Evolutionary conservation across 2,888 invertebrate genomes (phyloP).

Genomic region (Barypeithes pellucidus): DNA sequence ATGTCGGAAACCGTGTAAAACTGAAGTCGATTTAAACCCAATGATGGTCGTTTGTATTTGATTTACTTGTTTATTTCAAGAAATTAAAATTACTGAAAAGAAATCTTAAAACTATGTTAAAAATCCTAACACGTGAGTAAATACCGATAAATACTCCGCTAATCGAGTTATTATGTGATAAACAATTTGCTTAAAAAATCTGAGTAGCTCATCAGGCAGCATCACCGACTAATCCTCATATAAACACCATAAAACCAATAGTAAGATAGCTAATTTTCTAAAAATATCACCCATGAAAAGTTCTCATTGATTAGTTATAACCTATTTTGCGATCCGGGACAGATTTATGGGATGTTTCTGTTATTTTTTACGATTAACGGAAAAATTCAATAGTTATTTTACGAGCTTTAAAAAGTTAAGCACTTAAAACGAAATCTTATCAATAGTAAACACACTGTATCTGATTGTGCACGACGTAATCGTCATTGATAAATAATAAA

Average conservation of each 20-base stretch:
- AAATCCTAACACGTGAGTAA: too few relatives aligned
- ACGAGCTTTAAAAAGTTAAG: conserved; percentile 5
- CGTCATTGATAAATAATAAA: conserved; percentile 1
- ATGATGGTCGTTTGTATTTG: too few relatives aligned
- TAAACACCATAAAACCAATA: conserved; percentile 10
- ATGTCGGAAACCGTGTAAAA: too few relatives aligned
- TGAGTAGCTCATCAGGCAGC: neutral
- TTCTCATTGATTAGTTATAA: conserved; percentile 6
- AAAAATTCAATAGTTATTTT: neutral
- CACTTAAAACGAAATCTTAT: conserved; percentile 8
- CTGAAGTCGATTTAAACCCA: too few relatives aligned
- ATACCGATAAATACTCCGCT: too few relatives aligned
- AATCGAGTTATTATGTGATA: too few relatives aligned
- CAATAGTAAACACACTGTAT: conserved; percentile 4
- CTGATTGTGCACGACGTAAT: neutral
- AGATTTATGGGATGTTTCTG: neutral
- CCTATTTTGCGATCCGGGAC: conserved; percentile 2
- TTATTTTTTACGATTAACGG: conserved; percentile 2
- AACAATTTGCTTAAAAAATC: too few relatives aligned
- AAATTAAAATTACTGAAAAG: too few relatives aligned
- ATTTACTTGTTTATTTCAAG: too few relatives aligned
- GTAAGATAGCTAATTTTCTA: conserved; percentile 3
- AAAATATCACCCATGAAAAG: conserved; percentile 10
- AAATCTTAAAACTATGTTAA: too few relatives aligned
- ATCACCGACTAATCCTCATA: neutral